A percentile compares a stretch with the other conserved stretches of the same genome.
Evolutionary conservation across 2,888 invertebrate species (phyloP).

Genomic region (Timema cristinae): DNA sequence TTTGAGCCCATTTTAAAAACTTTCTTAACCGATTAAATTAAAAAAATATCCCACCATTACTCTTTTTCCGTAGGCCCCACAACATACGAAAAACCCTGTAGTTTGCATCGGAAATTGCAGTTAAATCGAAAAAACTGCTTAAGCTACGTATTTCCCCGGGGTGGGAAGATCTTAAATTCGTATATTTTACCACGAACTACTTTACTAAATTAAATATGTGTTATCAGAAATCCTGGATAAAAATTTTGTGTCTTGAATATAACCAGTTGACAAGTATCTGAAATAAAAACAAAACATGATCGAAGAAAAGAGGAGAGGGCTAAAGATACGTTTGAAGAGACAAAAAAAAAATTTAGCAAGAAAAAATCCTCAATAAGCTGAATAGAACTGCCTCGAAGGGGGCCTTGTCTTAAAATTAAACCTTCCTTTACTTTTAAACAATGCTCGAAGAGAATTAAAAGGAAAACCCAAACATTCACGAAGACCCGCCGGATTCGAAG

Average conservation of each 20-base stretch:
- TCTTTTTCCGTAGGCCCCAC: slow-evolving; percentile 20
- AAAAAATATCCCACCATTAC: slow-evolving; percentile 18
- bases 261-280: slow-evolving; percentile 6
- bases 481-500: background rate
- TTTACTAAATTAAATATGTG: slow-evolving; percentile 14
- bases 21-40: background rate
- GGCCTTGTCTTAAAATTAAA: background rate
- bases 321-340: background rate
- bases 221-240: slow-evolving; percentile 9
- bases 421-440: background rate
- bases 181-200: slow-evolving; percentile 7
- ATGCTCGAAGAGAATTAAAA: slow-evolving; percentile 7
- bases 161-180: background rate
- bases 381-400: background rate
- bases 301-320: slow-evolving; percentile 6
- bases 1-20: background rate
- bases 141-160: slow-evolving; percentile 19
- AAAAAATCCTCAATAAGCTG: slow-evolving; percentile 6
- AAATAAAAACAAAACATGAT: background rate
- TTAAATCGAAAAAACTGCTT: slow-evolving; percentile 15
- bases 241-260: background rate
- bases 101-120: slow-evolving; percentile 10
- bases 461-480: background rate
- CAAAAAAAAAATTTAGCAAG: background rate
- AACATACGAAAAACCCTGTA: slow-evolving; percentile 21